Base-by-base conservation (phyloP, 2,888 invertebrate genomes). In the Apotomis capreana region DNA sequence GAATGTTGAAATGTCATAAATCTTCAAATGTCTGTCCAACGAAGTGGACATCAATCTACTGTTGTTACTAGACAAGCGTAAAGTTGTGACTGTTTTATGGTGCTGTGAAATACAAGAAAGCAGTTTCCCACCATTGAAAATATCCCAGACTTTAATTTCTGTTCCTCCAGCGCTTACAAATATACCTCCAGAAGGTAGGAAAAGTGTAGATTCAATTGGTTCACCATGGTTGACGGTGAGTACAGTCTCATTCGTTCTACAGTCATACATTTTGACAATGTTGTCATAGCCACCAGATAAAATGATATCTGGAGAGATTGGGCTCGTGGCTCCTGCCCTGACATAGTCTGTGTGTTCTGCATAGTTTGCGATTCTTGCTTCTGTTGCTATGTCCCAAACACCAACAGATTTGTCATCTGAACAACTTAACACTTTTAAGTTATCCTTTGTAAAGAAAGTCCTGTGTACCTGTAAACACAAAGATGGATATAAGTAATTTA, bases 91-190 rank as follows among this genome's bases (percentile, higher is more conserved):
- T 0, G 99, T 98, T 94, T 99, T 99, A 88, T 99, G 98, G 89
- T 99, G 99, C 79, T 98, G 97, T 3, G 96, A 96, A 76, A 99
- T 95, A 80, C 95, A 96, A 1, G 97, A 96, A 37, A 99, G 87
- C 69, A 98, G 91, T 84, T 96, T 96, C 9, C 98, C 98, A 44
- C 98, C 98, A 76, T 97, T 95, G 65, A 98, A 94, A 5, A 96
- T 95, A 87, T 99, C 99, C 99, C 99, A 99, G 0, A 99, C 96
- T 88, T 96, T 96, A 5, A 99, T 96, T 86, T 97, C 96, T 51
- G 96, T 97, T 0, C 98, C 98, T 78, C 98, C 99, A 73, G 98
- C 98, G 80, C 98, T 97, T 61, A 98, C 93, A 83, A 99, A 96
- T 80, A 99, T 94, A 57, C 98, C 97, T 36, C 98, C 98, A 61